Percentiles rank a stretch among this genome's conserved stretches.
Evolutionary conservation across 2,888 invertebrate genomes (phyloP).

Genomic region (Sarcophaga rosellei): DNA sequence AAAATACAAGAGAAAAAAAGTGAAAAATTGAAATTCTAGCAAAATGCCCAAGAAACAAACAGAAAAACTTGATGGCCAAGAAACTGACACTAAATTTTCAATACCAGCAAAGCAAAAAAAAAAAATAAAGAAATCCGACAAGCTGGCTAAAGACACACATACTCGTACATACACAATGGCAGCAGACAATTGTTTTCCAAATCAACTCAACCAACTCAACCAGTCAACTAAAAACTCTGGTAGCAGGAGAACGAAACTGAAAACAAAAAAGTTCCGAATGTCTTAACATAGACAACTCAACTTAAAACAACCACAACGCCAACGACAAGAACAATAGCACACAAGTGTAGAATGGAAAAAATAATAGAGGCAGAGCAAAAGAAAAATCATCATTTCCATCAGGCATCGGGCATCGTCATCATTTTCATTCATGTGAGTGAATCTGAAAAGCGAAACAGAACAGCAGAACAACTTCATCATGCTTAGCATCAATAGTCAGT

Average conservation of each 20-base stretch:
- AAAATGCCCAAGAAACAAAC: not conserved
- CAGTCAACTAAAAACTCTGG: slow-evolving; percentile 36
- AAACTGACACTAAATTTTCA: slow-evolving; percentile 54
- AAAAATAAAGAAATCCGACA: slow-evolving; percentile 13
- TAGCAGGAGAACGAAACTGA: slow-evolving; percentile 25
- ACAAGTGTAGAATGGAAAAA: not conserved
- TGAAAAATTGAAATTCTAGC: not conserved
- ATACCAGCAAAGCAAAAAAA: slow-evolving; percentile 5
- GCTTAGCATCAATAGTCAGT: not conserved
- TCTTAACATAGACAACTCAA: slow-evolving; percentile 52
- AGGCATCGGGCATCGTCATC: slow-evolving; percentile 30
- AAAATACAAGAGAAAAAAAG: slow-evolving; percentile 4
- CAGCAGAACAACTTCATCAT: slow-evolving; percentile 45
- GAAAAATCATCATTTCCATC: not conserved
- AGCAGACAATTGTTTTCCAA: slow-evolving; percentile 44
- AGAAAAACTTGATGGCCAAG: slow-evolving; percentile 20
- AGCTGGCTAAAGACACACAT: slow-evolving; percentile 8
- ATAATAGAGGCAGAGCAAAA: not conserved
- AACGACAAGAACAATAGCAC: not conserved
- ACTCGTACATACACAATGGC: not conserved
- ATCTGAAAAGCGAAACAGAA: not conserved
- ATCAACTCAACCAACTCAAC: not conserved
- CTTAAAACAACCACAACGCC: not conserved
- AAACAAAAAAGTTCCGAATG: not conserved
- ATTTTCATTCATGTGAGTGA: slow-evolving; percentile 45